These are phyloP conservation scores for Catonia carolina DNA, from an alignment of 2,888 invertebrate species.

Conservation along the genomic window DNA sequence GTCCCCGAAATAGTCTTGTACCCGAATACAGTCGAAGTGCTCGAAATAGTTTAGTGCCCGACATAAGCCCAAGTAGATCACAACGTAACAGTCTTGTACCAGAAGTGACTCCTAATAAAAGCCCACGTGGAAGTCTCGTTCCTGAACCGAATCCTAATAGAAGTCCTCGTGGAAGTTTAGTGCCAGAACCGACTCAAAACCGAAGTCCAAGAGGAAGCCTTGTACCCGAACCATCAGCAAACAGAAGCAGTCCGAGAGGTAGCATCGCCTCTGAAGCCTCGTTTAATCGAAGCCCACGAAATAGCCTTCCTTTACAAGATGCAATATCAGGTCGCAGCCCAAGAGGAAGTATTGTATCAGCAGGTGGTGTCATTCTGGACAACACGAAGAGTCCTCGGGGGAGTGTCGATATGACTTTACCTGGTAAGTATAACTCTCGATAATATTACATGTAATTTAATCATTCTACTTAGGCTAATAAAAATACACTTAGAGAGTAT, in stretches of 20 bases:
- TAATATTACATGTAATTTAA: too few species aligned
- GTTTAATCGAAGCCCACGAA: conserved; percentile 41
- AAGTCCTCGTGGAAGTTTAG: conserved; percentile 50
- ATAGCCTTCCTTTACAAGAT: conserved; percentile 41
- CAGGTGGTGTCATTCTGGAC: conserved; percentile 30
- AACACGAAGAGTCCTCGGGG: conserved; percentile 43
- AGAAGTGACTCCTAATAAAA: conserved; percentile 38
- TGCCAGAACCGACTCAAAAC: conserved; percentile 43
- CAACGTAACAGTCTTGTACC: conserved; percentile 50
- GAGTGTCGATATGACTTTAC: conserved; percentile 50
- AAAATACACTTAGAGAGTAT: too few species aligned
- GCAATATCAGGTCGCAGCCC: conserved; percentile 52
- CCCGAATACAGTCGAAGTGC: conserved; percentile 44
- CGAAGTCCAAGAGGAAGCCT: conserved; percentile 46
- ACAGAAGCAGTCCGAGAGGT: conserved; percentile 41
- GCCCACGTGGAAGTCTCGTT: conserved; percentile 48
- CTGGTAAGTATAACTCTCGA: conserved; percentile 34
- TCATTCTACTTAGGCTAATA: too few species aligned
- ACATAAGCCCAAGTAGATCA: conserved; percentile 44
- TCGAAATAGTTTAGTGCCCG: conserved; percentile 46
- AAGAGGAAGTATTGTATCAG: conserved; percentile 53
- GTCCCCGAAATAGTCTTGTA: conserved; percentile 46
- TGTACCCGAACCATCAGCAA: conserved; percentile 43
- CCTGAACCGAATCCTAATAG: conserved; percentile 43
- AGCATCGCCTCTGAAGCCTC: conserved; percentile 44